Conservation (phyloP, 2,113 vertebrate species). For the Notarius lentiginosus region DNA sequence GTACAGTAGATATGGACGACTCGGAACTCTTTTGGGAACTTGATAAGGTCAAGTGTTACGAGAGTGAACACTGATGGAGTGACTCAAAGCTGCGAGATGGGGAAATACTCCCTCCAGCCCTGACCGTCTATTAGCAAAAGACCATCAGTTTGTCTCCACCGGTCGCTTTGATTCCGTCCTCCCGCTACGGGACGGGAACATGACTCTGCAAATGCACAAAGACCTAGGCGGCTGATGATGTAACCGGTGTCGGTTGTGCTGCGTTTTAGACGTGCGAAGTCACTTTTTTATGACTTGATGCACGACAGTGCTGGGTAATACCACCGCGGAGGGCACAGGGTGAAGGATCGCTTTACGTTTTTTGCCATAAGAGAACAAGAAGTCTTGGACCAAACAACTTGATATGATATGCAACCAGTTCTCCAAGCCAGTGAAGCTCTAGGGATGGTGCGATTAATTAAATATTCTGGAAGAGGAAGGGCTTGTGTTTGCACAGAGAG, state of each 20-base stretch:
- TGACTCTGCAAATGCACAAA: background rate
- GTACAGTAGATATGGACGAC: conserved; percentile 33
- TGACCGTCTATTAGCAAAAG: background rate
- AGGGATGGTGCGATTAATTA: conserved; percentile 57
- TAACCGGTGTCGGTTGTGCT: background rate
- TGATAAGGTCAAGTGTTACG: conserved; percentile 43
- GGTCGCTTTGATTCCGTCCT: background rate
- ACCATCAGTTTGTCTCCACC: background rate
- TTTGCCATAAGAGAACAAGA: background rate
- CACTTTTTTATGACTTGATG: conserved; percentile 39
- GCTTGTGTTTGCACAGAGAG: conserved; percentile 62
- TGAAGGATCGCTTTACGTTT: conserved; percentile 11
- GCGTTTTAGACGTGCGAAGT: background rate
- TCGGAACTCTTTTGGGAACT: conserved; percentile 6
- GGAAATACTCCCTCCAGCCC: background rate
- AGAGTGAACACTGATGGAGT: conserved; percentile 32
- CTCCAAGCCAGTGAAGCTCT: conserved; percentile 54
- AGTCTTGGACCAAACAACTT: background rate
- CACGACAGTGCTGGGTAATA: background rate
- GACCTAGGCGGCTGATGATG: conserved; percentile 24
- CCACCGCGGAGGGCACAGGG: background rate
- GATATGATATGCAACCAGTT: conserved; percentile 35
- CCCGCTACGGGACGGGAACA: background rate
- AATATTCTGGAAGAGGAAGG: conserved; percentile 61
- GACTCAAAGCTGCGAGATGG: conserved; percentile 32